A percentile compares a stretch with the other conserved stretches of the same genome.
phyloP scores from a whole-genome alignment of 2,797 vertebrate species.

The Hemitrygon akajei region DNA sequence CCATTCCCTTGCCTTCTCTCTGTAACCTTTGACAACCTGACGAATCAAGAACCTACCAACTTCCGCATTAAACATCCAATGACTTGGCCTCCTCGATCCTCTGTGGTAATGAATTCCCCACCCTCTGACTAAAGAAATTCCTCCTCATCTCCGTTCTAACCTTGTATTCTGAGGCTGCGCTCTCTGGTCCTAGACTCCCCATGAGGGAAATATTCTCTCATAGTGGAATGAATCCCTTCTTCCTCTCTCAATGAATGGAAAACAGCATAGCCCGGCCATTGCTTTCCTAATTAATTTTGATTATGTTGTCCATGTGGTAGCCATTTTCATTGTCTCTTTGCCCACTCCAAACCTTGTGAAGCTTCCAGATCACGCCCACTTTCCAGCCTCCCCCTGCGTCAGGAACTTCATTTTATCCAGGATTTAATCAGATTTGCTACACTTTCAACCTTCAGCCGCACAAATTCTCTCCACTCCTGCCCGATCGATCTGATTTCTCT shows the following conservation, averaged over 20 bases:
- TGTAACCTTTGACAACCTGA: no score
- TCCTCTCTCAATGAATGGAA: neutral
- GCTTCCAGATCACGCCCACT: neutral
- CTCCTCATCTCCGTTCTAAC: no score
- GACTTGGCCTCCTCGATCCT: no score
- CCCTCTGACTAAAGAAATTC: no score
- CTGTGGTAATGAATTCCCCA: no score
- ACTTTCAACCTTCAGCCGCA: neutral
- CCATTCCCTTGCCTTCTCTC: no score
- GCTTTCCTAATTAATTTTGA: neutral
- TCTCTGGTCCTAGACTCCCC: no score
- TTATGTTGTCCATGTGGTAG: neutral
- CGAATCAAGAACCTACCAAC: no score
- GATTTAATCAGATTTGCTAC: slow-evolving; percentile 12
- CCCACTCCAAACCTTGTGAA: neutral
- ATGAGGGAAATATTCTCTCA: no score
- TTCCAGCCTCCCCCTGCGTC: neutral
- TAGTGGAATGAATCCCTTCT: no score
- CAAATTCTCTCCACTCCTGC: neutral
- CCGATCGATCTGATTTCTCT: slow-evolving; percentile 32
- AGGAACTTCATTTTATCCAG: neutral
- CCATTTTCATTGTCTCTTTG: neutral
- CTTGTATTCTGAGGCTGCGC: no score
- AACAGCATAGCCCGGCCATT: neutral
- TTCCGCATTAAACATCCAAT: no score